Conservation (phyloP, 2,797 vertebrate species). For the Knipowitschia caucasica region DNA sequence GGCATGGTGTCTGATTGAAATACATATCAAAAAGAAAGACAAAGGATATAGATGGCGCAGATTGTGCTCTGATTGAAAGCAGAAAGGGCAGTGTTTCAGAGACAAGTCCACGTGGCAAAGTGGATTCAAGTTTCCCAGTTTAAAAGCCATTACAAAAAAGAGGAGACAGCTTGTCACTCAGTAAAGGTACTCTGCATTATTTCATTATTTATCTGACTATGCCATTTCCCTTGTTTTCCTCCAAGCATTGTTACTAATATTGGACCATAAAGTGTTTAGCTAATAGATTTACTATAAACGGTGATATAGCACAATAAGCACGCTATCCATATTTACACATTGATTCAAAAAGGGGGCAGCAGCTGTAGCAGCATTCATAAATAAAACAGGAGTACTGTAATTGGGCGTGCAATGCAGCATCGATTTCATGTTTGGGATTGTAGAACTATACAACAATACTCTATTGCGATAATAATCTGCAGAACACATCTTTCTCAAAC, state of each 20-base stretch:
- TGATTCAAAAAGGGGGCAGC: too few species aligned
- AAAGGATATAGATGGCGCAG: not conserved
- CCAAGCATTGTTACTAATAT: too few species aligned
- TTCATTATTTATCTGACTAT: too few species aligned
- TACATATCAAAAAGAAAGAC: conserved; percentile 9
- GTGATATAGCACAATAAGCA: too few species aligned
- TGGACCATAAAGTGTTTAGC: too few species aligned
- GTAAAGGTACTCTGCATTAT: not conserved
- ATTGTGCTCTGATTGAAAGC: not conserved
- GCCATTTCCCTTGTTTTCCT: too few species aligned
- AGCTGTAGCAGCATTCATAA: not conserved
- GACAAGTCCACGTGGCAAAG: conserved; percentile 2
- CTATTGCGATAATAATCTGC: conserved; percentile 27
- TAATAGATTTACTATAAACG: too few species aligned
- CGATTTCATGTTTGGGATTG: not conserved
- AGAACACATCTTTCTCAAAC: conserved; percentile 12
- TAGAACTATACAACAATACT: not conserved
- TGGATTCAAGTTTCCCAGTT: not conserved
- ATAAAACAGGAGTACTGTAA: not conserved
- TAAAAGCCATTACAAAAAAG: not conserved
- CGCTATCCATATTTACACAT: too few species aligned
- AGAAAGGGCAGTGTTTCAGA: not conserved
- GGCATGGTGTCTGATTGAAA: not conserved
- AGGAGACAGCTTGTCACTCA: too few species aligned
- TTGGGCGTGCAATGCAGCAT: not conserved